A percentile compares a stretch with the other conserved stretches of the same genome.
Evolutionary conservation across 2,888 invertebrate species (phyloP).

Genomic region (Tethea ocularis): DNA sequence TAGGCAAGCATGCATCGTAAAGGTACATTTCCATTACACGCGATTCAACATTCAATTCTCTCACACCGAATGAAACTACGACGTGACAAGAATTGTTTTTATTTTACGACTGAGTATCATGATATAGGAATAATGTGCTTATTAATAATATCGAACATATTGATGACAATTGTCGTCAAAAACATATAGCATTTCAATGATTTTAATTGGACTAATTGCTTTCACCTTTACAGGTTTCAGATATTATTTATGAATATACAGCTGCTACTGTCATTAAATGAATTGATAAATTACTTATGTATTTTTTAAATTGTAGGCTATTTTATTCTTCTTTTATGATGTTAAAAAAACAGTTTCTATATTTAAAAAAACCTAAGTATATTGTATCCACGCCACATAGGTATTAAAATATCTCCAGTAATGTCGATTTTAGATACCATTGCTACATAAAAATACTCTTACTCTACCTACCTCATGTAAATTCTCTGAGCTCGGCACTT

Average conservation of each 20-base stretch:
- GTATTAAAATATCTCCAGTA: no score
- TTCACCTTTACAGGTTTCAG: not conserved
- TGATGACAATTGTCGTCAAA: not conserved
- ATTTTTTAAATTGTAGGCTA: not conserved
- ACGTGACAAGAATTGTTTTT: slow-evolving; percentile 46
- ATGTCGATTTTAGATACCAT: no score
- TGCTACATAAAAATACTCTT: no score
- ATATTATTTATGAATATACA: not conserved
- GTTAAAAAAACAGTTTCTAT: no score
- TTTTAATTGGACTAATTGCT: not conserved
- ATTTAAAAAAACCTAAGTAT: no score
- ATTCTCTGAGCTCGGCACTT: not conserved
- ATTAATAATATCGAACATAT: not conserved
- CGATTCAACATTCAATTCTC: slow-evolving; percentile 44
- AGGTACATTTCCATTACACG: slow-evolving; percentile 35
- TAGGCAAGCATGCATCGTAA: slow-evolving; percentile 25
- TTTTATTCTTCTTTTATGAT: no score
- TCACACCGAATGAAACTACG: slow-evolving; percentile 37
- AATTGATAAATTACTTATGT: no score
- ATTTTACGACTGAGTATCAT: slow-evolving; percentile 32
- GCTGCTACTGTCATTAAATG: not conserved
- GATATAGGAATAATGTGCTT: not conserved
- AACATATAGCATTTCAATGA: not conserved
- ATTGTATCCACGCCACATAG: no score
- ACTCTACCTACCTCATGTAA: not conserved